Evolutionary conservation across 2,888 invertebrate genomes (phyloP), one percentile per base, ranked within the genome.

Genomic region (Heliconius cydno): DNA sequence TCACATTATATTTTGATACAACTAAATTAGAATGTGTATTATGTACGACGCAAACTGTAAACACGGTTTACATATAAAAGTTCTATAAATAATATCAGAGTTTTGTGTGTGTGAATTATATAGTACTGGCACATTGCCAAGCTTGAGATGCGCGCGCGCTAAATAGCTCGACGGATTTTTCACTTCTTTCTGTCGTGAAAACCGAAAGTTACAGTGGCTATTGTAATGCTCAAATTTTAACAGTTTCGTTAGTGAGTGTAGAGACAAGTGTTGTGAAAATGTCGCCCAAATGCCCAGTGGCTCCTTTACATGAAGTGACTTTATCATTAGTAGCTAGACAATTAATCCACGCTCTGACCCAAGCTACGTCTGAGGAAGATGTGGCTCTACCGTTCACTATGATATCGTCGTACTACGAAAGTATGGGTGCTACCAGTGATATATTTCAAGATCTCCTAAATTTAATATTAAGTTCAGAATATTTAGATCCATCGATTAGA

Each of bases 401-500:
- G 88, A 92, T 96, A 46, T 95, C 96, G 65, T 95, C 96, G 22
- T 96, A 96, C 89, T 93, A 96, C 85, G 95, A 96, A 79, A 93
- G 92, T 80, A 93, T 95, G 87, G 96, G 96, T 19, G 96, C 96
- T 5, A 97, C 97, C 10, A 96, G 95, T 83, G 96, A 96, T 87
- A 96, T 97, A 83, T 96, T 97, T 84, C 96, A 97, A 91, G 97
- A 97, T 90, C 92, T 97, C 84, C 87, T 97, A 82, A 96, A 96
- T 82, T 92, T 96, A 83, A 96, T 97, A 84, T 92, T 97, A 74
- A 95, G 93, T 86, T 96, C 96, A 10, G 96, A 96, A 85, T 96
- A 96, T 87, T 90, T 97, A 81, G 97, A 97, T 82, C 97, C 97
- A 2, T 95, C 96, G 1, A 95, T 96, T 85, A 94, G 97, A 86